Conservation (phyloP, 2,797 vertebrate genomes). For the Harpagifer antarcticus region DNA sequence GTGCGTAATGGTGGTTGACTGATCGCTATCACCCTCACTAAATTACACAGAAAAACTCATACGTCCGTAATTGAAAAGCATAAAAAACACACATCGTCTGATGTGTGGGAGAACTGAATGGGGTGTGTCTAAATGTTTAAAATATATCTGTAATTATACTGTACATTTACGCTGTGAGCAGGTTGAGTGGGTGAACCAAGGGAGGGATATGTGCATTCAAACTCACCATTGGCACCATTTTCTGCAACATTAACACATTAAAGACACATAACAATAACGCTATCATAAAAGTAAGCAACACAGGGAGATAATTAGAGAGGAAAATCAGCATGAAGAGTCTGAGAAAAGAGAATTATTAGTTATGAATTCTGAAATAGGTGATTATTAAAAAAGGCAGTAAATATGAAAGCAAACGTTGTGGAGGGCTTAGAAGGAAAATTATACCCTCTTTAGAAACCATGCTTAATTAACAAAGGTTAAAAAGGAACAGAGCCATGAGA, state of each 20-base stretch:
- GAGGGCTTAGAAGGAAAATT: background rate
- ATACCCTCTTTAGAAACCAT: slow-evolving; percentile 10
- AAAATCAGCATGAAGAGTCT: background rate
- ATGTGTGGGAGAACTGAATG: slow-evolving; percentile 27
- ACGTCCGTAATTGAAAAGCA: slow-evolving; percentile 30
- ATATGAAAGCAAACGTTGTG: slow-evolving; percentile 11
- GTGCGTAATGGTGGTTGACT: slow-evolving; percentile 59
- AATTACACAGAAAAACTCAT: slow-evolving; percentile 36
- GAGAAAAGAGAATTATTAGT: slow-evolving; percentile 1
- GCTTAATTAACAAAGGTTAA: slow-evolving; percentile 19
- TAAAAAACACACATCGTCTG: slow-evolving; percentile 31
- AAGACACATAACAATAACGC: slow-evolving; percentile 31
- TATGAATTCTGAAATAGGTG: slow-evolving; percentile 16
- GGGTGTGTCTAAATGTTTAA: slow-evolving; percentile 43
- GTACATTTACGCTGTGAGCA: background rate
- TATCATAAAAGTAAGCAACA: slow-evolving; percentile 3
- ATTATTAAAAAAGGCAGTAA: slow-evolving; percentile 24
- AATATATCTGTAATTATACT: slow-evolving; percentile 2
- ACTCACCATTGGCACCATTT: slow-evolving; percentile 19
- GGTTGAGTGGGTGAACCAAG: slow-evolving; percentile 16
- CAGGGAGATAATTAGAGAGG: background rate
- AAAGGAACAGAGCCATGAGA: background rate
- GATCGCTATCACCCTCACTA: slow-evolving; percentile 37
- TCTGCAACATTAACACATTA: slow-evolving; percentile 44
- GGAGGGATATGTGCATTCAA: slow-evolving; percentile 37